Base-by-base conservation (phyloP, 2,113 vertebrate genomes). In the Danio rerio region DNA sequence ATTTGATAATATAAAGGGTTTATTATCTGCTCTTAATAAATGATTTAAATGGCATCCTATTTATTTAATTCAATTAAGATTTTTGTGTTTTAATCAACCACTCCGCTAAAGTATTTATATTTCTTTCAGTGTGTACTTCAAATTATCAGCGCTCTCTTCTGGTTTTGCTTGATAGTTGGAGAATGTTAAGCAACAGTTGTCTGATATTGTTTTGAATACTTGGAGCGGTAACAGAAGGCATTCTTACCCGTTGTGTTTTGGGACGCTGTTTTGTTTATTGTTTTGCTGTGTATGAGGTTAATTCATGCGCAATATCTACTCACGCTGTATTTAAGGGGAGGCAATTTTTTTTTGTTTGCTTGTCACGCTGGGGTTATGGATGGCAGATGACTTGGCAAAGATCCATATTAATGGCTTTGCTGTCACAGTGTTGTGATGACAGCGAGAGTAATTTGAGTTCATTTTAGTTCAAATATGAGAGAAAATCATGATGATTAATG, bases 381-480 rank as follows among this genome's bases (percentile, higher is more conserved):
- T 74, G 50, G 72, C 56, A 72, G 68, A 61, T 65, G 9, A 42
- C 66, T 66, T 88, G 85, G 61, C 83, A 58, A 78, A 55, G 80
- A 55, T 83, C 83, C 84, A 73, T 68, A 63, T 40, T 78, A 20
- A 58, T 49, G 84, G 47, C 42, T 82, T 71, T 16, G 43, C 47
- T 71, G 58, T 76, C 50, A 65, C 77, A 86, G 42, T 21, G 80
- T 78, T 84, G 80, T 84, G 45, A 80, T 18, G 56, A 68, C 63
- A 56, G 15, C 16, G 31, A 62, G 53, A 2, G 49, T 58, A 55
- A 76, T 58, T 16, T 72, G 7, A 50, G 20, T 55, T 62, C n/a
- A 11, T 82, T 75, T 59, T 59, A 75, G 11, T 9, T 75, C 4
- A 75, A 45, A 58, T 75, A 43, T 58, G 53, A 18, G 31, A 40